These are phyloP conservation scores for Elaeidobius kamerunicus DNA, from an alignment of 2,888 invertebrate species.

Conservation along the genomic window DNA sequence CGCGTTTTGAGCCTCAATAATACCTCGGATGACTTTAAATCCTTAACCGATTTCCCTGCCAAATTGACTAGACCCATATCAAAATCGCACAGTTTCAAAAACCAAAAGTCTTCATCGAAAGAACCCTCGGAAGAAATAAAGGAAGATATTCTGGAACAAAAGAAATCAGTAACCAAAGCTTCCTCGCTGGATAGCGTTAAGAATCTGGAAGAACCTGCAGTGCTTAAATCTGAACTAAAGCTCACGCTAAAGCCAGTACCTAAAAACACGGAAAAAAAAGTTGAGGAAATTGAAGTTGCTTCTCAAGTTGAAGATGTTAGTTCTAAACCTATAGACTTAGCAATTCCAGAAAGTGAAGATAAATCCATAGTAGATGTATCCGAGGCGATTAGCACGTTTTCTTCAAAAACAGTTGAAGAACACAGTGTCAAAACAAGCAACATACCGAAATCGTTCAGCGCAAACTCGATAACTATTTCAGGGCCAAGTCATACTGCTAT, in stretches of 20 bases:
- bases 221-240: slow-evolving; percentile 21
- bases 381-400: not conserved
- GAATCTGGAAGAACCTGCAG: slow-evolving; percentile 53
- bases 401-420: slow-evolving; percentile 17
- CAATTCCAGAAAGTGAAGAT: too few relatives aligned
- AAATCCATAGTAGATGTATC: too few relatives aligned
- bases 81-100: slow-evolving; percentile 70
- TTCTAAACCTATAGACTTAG: too few relatives aligned
- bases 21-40: slow-evolving; percentile 45
- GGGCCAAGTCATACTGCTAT: slow-evolving; percentile 46
- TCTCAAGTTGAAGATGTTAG: too few relatives aligned
- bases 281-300: slow-evolving; percentile 27
- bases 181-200: slow-evolving; percentile 59
- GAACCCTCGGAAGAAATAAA: slow-evolving; percentile 25
- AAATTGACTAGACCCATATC: slow-evolving; percentile 59
- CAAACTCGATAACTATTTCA: slow-evolving; percentile 40
- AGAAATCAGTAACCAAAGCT: slow-evolving; percentile 41
- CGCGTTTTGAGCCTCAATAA: slow-evolving; percentile 51
- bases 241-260: slow-evolving; percentile 14
- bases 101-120: slow-evolving; percentile 34
- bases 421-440: slow-evolving; percentile 12
- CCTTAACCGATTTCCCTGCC: slow-evolving; percentile 44
- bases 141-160: slow-evolving; percentile 24
- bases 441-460: slow-evolving; percentile 16
- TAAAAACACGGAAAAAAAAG: slow-evolving; percentile 15